phyloP scores from a whole-genome alignment of 2,888 invertebrate genomes.

The Agrochola lychnidis region DNA sequence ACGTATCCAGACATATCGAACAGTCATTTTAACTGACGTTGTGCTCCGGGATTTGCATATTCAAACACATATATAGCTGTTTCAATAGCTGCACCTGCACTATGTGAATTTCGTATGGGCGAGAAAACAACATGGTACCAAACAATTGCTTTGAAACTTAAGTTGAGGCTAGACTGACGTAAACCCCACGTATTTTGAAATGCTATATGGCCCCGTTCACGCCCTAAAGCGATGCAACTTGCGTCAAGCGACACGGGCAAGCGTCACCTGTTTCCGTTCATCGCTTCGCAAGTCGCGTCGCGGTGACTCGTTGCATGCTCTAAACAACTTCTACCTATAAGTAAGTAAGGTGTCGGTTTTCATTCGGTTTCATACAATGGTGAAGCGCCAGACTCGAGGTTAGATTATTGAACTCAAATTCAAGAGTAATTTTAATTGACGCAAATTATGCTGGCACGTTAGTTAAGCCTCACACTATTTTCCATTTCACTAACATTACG shows the following conservation, averaged over 20 bases:
- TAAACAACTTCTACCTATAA: neutral
- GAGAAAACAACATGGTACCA: conserved; percentile 26
- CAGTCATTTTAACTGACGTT: conserved; percentile 42
- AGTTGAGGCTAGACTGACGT: neutral
- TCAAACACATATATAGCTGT: conserved; percentile 30
- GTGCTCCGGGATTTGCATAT: conserved; percentile 49
- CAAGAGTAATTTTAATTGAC: neutral
- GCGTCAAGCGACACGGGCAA: neutral
- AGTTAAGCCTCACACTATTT: neutral
- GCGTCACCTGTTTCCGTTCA: neutral
- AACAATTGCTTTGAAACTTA: conserved; percentile 26
- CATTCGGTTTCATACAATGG: neutral
- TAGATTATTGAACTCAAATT: neutral
- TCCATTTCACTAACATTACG: neutral
- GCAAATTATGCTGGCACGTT: neutral
- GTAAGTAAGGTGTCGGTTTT: too few species aligned
- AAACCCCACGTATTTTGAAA: conserved; percentile 4
- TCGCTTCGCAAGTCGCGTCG: neutral
- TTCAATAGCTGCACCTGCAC: conserved; percentile 38
- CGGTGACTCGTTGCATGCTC: neutral
- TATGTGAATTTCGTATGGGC: conserved; percentile 21
- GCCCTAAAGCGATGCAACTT: neutral
- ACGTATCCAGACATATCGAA: conserved; percentile 38
- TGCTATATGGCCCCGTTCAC: neutral
- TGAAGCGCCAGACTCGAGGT: neutral